Base-by-base conservation (phyloP, 2,113 vertebrate genomes). In the Scophthalmus maximus region DNA sequence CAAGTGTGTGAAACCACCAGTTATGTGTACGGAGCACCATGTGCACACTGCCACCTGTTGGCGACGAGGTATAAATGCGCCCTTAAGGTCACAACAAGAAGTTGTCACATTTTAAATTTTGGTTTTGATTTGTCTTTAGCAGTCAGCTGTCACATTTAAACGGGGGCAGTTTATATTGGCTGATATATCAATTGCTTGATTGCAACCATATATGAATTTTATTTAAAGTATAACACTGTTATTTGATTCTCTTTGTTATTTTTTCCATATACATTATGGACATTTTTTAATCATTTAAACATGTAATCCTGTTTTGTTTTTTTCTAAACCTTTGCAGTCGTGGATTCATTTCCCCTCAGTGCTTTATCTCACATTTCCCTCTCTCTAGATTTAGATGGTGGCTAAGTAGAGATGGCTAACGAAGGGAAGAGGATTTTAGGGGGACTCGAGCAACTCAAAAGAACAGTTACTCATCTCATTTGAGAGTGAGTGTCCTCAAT, bases 261-360 rank as follows among this genome's bases (percentile, higher is more conserved):
- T 70, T 89, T 76, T 77, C 62, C 64, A 73, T 77, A 29, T 68
- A 68, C 50, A 76, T 70, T 63, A 78, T 85, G 74, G 67, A 68
- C 52, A 77, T 69, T 94, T 94, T 95, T 94, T 94, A 93, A 58
- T 59, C 23, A 60, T 84, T 92, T 87, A 88, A 93, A 91, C 92
- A 82, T 86, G 53, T 75, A 72, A 72, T 49, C 72, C 68, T 36
- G 26, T 63, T 40, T 78, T 79, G 80, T 81, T 44, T n/a, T n/a
- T n/a, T n/a, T n/a, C n/a, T n/a, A n/a, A 74, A 89, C 93, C 92
- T 90, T 88, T 88, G 91, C 89, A 90, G 88, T 40, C 86, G 76
- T 88, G 90, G 89, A 84, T 93, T 69, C 40, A 93, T 84, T 69
- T 71, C 34, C 30, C 34, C 69, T 68, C 57, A 64, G 63, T 80